Base-by-base conservation (phyloP, 2,888 invertebrate species). In the Drosophila anomalata region DNA sequence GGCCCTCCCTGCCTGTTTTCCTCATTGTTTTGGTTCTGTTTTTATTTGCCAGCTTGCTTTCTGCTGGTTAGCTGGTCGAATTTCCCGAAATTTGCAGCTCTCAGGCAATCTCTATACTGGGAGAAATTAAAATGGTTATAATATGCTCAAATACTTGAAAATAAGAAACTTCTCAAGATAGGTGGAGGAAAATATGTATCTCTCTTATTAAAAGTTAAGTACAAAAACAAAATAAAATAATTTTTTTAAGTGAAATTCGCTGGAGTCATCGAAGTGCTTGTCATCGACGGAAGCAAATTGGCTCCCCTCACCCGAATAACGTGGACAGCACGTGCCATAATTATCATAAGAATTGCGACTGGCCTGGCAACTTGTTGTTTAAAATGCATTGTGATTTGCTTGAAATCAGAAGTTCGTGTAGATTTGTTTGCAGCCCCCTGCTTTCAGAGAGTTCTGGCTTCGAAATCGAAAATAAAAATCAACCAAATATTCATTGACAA, bases 31-130 rank as follows among this genome's bases (percentile, higher is more conserved):
- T 47, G 65, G 63, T 47, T 20, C 52, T 83, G 82, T 79, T 83
- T 82, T 83, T 83, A 83, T 83, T 83, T 86, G 87, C 79, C 79
- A 67, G 76, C 77, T 86, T 80, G 86, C 80, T 83, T 83, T 82
- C 82, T 83, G 83, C 83, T 86, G 80, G 82, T 86, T 82, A 86
- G 82, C 72, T 74, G 75, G 77, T 75, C 80, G 84, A 86, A 86
- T 86, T 83, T 77, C 62, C 77, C 71, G 29, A 56, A 70, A 80
- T 76, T 59, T 50, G 58, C 65, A 33, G 29, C 52, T 61, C 17
- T 46, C 48, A 26, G 63, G 68, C 51, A 50, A 36, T 20, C 46
- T 22, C 54, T 50, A 31, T 12, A 44, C 22, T 44, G 5, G 6
- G 2, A 44, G 5, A 44, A 44, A 44, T 22, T 20, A 4, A 6